Base-by-base conservation (phyloP, 2,797 vertebrate genomes). In the Eutrigla gurnardus region DNA sequence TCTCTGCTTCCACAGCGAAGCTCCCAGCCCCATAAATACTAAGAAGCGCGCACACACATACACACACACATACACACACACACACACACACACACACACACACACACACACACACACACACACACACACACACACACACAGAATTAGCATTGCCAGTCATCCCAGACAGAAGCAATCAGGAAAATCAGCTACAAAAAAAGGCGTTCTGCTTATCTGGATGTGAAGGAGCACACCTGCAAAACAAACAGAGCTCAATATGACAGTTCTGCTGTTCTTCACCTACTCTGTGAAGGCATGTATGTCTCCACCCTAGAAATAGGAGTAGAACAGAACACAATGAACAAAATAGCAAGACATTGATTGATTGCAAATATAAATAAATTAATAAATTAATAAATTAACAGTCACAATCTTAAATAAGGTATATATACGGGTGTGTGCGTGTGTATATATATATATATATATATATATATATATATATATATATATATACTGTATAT, bases 1-100 rank as follows among this genome's bases (percentile, higher is more conserved):
- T 61, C 73, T 82, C 25, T 75, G 71, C 75, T 74, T 77, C 63
- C 53, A 15, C 80, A 54, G 71, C 61, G 62, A 6, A 73, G 65
- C 73, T 72, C 55, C 60, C 33, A 45, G 63, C 39, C 49, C 65
- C 69, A 81, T 81, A 80, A 81, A 88, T 75, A 83, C 80, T 65
- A 58, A 78, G 65, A 66, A 14, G 53, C 70, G 77, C n/a, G 58
- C 46, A 6, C 7, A 17, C 37, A 37, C 32, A 64, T 65, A 46
- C 64, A 71, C 25, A 78, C 18, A 57, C 50, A 72, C 46, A 18
- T 53, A n/a, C 32, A 53, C 33, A 10, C 17, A n/a, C 15, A 35
- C 53, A 18, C 71, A 42, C 64, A 68, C 45, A 72, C 45, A 43
- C 65, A 61, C 62, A 70, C 58, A 58, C 58, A 42, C 53, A 53